phyloP scores from a whole-genome alignment of 2,113 vertebrate genomes.

The Gymnogyps californianus region DNA sequence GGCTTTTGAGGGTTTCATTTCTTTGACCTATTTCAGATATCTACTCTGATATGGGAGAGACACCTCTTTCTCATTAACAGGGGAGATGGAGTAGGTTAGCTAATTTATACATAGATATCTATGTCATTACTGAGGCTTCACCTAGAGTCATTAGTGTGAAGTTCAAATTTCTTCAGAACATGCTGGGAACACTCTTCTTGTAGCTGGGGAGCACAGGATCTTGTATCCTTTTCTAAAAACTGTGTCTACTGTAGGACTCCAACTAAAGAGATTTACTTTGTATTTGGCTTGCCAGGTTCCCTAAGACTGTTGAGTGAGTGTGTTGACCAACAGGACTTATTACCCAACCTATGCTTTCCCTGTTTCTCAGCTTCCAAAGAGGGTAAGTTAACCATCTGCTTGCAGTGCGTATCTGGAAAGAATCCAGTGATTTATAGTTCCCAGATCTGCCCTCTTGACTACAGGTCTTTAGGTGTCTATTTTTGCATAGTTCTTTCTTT shows the following conservation, averaged over 20 bases:
- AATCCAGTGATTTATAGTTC: neutral
- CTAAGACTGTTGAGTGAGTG: neutral
- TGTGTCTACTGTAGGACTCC: neutral
- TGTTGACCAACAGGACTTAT: neutral
- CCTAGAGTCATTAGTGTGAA: neutral
- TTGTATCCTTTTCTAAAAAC: neutral
- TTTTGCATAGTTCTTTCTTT: neutral
- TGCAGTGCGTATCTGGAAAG: neutral
- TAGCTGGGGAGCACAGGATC: neutral
- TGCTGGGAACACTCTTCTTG: neutral
- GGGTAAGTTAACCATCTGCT: neutral
- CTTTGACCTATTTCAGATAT: neutral
- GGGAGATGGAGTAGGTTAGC: rapidly evolving
- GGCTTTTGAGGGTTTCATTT: neutral
- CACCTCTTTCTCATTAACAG: neutral
- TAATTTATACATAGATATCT: neutral
- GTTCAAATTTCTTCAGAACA: neutral
- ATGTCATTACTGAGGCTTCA: neutral
- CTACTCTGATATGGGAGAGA: rapidly evolving
- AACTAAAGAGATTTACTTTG: neutral
- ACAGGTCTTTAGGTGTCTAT: neutral
- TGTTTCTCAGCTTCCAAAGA: neutral
- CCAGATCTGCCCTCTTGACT: neutral
- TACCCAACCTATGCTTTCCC: neutral
- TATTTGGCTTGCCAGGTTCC: neutral